Evolutionary conservation across 2,797 vertebrate species (phyloP).

Genomic region (Sorex maritimensis): DNA sequence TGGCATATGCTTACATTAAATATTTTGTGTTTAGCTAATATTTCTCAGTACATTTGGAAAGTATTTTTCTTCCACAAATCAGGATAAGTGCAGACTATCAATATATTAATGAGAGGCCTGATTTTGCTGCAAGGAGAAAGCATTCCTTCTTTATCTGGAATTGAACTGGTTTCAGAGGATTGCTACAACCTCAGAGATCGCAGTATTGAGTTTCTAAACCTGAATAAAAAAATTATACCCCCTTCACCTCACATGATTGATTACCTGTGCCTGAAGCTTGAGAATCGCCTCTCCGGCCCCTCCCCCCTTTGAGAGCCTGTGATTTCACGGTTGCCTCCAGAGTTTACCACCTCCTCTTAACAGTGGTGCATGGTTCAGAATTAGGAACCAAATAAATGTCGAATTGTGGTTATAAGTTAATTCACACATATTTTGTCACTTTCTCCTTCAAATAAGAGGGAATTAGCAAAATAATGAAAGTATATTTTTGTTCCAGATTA

Average conservation of each 20-base stretch:
- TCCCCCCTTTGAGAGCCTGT: too few species aligned
- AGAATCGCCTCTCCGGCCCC: too few species aligned
- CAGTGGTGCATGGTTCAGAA: too few species aligned
- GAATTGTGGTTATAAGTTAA: too few species aligned
- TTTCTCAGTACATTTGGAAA: neutral
- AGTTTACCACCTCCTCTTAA: too few species aligned
- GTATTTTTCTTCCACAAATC: neutral
- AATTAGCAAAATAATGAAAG: too few species aligned
- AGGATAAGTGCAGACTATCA: neutral
- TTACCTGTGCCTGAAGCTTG: too few species aligned
- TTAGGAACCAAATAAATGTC: too few species aligned
- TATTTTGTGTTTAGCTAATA: neutral
- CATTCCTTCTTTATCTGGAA: neutral
- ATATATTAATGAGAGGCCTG: neutral
- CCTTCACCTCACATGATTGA: neutral
- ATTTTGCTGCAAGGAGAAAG: neutral
- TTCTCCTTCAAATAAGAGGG: too few species aligned
- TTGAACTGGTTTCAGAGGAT: neutral
- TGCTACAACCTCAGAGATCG: neutral
- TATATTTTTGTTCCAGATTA: too few species aligned
- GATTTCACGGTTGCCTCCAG: too few species aligned
- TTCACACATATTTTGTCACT: too few species aligned
- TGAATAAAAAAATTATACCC: neutral
- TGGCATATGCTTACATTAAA: slow-evolving; percentile 3
- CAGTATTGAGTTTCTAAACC: neutral